Evolutionary conservation across 2,888 invertebrate genomes (phyloP).

Genomic region (Bimastos eiseni): DNA sequence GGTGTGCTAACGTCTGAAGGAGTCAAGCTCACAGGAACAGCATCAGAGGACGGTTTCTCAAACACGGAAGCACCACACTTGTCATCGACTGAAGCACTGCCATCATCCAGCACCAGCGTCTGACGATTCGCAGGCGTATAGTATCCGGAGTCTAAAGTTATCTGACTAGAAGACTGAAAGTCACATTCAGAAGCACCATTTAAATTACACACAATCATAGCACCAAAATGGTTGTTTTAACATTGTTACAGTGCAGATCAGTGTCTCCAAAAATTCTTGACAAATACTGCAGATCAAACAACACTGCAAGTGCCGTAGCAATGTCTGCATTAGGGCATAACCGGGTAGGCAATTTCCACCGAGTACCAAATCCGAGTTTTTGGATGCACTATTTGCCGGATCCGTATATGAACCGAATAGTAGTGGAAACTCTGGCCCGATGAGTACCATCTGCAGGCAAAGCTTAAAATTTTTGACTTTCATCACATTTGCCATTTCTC

Average conservation of each 20-base stretch:
- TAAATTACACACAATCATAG: background rate
- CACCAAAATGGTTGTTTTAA: background rate
- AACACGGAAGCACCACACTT: background rate
- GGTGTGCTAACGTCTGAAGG: background rate
- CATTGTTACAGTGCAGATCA: background rate
- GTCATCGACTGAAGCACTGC: background rate
- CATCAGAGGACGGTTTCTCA: background rate
- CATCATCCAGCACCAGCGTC: background rate
- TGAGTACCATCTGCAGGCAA: too few species aligned
- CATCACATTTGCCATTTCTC: too few species aligned
- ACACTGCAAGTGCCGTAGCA: background rate
- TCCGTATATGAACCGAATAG: too few species aligned
- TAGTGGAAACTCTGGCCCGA: too few species aligned
- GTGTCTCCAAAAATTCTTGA: background rate
- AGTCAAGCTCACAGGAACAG: background rate
- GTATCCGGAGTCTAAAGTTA: background rate
- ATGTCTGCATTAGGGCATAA: too few species aligned
- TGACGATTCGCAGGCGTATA: background rate
- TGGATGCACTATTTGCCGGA: too few species aligned
- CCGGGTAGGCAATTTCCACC: too few species aligned
- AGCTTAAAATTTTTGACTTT: too few species aligned
- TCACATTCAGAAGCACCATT: background rate
- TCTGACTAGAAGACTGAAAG: slow-evolving; percentile 17
- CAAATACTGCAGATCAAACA: background rate
- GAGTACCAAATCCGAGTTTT: too few species aligned